These are phyloP conservation scores for Clanis bilineata DNA, from an alignment of 2,888 invertebrate species.

Conservation along the genomic window DNA sequence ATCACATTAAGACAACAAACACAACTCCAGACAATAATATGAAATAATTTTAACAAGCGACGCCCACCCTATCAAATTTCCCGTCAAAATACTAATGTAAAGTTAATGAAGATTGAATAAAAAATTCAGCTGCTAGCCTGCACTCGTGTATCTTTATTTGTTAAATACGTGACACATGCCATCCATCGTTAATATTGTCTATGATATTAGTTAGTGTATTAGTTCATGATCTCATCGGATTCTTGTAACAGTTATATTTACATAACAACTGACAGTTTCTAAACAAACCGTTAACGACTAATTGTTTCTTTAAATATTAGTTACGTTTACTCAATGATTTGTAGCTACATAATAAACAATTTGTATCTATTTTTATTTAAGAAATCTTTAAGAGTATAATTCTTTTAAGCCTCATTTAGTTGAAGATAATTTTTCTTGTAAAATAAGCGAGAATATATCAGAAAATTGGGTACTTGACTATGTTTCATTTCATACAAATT, in stretches of 20 bases:
- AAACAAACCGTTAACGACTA: not conserved
- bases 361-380: not conserved
- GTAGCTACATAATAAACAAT: not conserved
- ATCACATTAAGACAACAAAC: too few species aligned
- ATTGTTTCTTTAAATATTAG: not conserved
- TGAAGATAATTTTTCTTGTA: too few species aligned
- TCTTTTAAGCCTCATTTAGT: too few species aligned
- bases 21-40: too few species aligned
- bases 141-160: not conserved
- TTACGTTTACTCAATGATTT: not conserved
- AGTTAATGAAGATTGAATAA: not conserved
- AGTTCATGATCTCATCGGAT: not conserved
- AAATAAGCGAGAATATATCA: too few species aligned
- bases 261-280: not conserved
- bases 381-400: too few species aligned
- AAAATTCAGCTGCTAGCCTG: too few species aligned
- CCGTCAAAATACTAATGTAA: too few species aligned
- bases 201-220: not conserved
- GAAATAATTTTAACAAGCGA: too few species aligned
- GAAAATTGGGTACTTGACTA: too few species aligned
- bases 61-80: too few species aligned
- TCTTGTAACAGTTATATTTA: conserved; percentile 4
- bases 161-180: not conserved
- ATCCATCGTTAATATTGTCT: not conserved
- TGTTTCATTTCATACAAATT: too few species aligned